Conservation (phyloP, 2,888 invertebrate genomes). For the Drosophila cognata region DNA sequence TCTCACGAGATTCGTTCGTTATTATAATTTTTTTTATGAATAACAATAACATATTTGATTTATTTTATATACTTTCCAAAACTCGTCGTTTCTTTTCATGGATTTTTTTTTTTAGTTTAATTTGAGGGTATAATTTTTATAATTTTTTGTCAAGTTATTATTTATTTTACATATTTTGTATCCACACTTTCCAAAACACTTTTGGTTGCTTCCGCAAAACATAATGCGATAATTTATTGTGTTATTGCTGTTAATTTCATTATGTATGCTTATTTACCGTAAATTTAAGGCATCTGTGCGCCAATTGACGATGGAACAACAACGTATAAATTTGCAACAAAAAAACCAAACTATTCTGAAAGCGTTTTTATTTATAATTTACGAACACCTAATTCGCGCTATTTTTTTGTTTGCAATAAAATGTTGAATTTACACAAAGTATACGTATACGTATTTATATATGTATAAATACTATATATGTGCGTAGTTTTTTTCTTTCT, state of each 20-base stretch:
- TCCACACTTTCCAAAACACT: constrained; percentile 18
- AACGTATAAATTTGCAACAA: constrained; percentile 3
- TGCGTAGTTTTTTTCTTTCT: constrained; percentile 1
- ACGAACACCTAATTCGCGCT: constrained; percentile 11
- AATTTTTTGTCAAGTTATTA: too few relatives aligned
- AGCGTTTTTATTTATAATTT: constrained; percentile 20
- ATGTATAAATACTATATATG: constrained; percentile 11
- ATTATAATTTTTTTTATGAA: constrained; percentile 1
- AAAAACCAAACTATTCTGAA: constrained; percentile 8
- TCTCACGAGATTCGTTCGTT: not conserved
- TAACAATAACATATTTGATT: not conserved
- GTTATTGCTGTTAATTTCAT: constrained; percentile 8
- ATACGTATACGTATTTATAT: constrained; percentile 4
- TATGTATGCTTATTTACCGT: constrained; percentile 39
- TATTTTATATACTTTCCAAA: constrained; percentile 3
- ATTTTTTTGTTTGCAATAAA: constrained; percentile 9
- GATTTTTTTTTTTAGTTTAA: not conserved
- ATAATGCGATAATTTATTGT: constrained; percentile 22
- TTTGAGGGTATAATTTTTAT: not conserved
- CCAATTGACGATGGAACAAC: constrained; percentile 18
- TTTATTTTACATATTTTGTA: not conserved
- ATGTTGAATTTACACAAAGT: constrained; percentile 32
- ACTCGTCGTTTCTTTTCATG: not conserved
- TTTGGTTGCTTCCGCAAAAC: constrained; percentile 27
- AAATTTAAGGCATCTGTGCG: constrained; percentile 29